phyloP scores from a whole-genome alignment of 2,113 vertebrate genomes.

The Gadus chalcogrammus region DNA sequence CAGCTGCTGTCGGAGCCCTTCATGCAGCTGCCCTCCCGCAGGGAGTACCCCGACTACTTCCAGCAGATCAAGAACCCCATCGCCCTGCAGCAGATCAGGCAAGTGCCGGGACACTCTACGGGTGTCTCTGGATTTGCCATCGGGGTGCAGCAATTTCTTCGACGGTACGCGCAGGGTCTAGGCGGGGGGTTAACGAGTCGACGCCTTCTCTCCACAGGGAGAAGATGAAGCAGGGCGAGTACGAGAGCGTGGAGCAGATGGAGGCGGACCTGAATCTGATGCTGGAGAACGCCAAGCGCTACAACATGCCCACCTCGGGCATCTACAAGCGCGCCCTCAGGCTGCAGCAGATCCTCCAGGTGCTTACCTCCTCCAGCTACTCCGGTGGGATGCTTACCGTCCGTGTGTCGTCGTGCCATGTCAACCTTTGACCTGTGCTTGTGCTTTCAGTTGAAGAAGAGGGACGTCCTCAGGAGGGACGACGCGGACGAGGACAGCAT shows the following conservation, averaged over 20 bases:
- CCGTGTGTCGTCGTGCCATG: too few relatives aligned
- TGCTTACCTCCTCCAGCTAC: constrained; percentile 37
- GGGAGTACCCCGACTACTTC: constrained; percentile 97
- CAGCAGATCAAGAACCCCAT: constrained; percentile 97
- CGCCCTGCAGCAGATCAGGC: constrained; percentile 92
- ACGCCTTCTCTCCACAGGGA: constrained; percentile 67
- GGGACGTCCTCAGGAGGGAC: constrained; percentile 87
- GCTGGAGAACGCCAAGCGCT: constrained; percentile 98
- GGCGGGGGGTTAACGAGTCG: too few relatives aligned
- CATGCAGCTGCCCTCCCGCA: constrained; percentile 92
- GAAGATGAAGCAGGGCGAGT: constrained; percentile 93
- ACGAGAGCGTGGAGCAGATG: constrained; percentile 89
- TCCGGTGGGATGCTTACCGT: too few relatives aligned
- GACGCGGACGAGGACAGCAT: constrained; percentile 95
- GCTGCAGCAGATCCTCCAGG: constrained; percentile 96
- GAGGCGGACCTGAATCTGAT: constrained; percentile 90
- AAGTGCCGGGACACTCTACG: constrained; percentile 10
- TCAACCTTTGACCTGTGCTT: background rate
- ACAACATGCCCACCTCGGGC: constrained; percentile 95
- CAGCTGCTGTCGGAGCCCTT: constrained; percentile 93
- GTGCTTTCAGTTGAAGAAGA: constrained; percentile 84
- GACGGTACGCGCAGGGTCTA: too few relatives aligned
- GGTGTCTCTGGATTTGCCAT: too few relatives aligned
- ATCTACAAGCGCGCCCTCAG: constrained; percentile 96
- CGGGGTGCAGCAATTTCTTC: background rate